Conservation (phyloP, 2,888 invertebrate genomes). For the Thalpophila matura region DNA sequence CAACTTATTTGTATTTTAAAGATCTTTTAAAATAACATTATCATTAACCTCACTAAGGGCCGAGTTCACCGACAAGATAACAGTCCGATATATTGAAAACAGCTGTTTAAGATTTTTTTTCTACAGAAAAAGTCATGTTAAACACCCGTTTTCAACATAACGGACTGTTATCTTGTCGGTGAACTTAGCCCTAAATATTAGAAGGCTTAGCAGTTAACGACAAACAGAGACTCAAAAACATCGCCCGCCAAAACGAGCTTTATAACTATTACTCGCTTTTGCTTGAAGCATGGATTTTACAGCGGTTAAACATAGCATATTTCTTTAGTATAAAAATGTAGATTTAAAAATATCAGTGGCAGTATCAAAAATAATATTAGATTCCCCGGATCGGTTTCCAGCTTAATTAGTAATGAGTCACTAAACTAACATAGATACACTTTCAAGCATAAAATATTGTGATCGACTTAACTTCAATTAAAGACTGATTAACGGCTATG, state of each 20-base stretch:
- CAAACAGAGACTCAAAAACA: slow-evolving; percentile 15
- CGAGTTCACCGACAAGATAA: too few species aligned
- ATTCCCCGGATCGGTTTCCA: too few species aligned
- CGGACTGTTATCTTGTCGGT: too few species aligned
- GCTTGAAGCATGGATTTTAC: neutral
- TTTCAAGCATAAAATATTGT: too few species aligned
- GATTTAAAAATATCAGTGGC: neutral
- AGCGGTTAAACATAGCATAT: neutral
- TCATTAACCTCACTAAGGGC: neutral
- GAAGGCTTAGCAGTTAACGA: neutral
- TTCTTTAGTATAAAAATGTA: neutral
- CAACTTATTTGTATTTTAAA: neutral
- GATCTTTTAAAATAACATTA: neutral
- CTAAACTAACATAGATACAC: too few species aligned
- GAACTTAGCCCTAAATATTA: too few species aligned
- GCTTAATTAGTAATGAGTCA: too few species aligned
- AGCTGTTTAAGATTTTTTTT: too few species aligned
- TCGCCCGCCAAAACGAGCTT: slow-evolving; percentile 7
- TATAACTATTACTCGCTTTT: neutral
- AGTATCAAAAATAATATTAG: too few species aligned
- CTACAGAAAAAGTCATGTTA: too few species aligned
- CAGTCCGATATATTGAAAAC: too few species aligned
- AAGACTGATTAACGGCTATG: neutral
- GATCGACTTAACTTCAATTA: neutral
- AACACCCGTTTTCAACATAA: too few species aligned